Percentiles rank a stretch among this genome's conserved stretches.
Evolutionary conservation across 2,888 invertebrate genomes (phyloP).

Genomic region (Calameuta filiformis): DNA sequence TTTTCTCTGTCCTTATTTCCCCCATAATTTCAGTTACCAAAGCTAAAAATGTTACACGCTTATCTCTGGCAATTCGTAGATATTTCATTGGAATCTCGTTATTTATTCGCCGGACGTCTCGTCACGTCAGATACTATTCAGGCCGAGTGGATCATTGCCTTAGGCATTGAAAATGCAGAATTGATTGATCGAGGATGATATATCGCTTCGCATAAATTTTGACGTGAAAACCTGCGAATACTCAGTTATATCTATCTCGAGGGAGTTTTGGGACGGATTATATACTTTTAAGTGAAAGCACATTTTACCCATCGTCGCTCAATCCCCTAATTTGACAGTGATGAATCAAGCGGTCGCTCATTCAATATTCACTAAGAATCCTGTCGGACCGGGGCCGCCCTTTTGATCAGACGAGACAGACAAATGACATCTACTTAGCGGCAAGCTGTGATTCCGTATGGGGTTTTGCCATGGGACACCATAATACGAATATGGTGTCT

Average conservation of each 20-base stretch:
- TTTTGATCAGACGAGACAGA: conserved; percentile 16
- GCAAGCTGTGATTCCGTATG: background rate
- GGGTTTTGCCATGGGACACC: conserved; percentile 3
- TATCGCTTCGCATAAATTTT: background rate
- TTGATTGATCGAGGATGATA: background rate
- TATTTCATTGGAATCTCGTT: background rate
- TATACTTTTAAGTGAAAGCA: conserved; percentile 1
- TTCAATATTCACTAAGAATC: conserved; percentile 1
- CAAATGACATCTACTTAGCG: conserved; percentile 11
- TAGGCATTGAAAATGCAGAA: background rate
- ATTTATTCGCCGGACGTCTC: background rate
- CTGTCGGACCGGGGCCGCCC: background rate
- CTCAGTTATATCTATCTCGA: background rate
- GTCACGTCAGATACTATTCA: background rate
- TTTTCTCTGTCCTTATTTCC: background rate
- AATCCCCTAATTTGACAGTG: conserved; percentile 18
- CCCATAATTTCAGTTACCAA: background rate
- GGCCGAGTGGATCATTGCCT: background rate
- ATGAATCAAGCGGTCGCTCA: conserved; percentile 10
- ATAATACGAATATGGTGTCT: conserved; percentile 1
- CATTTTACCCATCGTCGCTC: background rate
- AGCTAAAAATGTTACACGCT: background rate
- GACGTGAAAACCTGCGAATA: background rate
- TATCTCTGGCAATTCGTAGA: background rate
- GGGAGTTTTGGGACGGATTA: background rate